A percentile compares a stretch with the other conserved stretches of the same genome.
Evolutionary conservation across 2,888 invertebrate genomes (phyloP).

Genomic region (Rhyacophila evoluta): DNA sequence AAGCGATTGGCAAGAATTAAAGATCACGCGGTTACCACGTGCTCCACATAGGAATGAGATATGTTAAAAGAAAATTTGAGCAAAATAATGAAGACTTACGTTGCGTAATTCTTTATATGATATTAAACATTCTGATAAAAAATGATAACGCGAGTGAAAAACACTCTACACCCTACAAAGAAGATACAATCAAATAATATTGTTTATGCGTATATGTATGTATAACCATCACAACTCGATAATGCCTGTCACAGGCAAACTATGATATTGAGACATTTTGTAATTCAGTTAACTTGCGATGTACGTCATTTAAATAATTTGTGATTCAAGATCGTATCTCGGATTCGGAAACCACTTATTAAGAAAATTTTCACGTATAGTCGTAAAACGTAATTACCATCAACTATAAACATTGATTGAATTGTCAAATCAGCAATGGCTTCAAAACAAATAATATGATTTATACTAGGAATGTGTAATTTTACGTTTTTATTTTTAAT

Average conservation of each 20-base stretch:
- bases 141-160: no score
- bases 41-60: no score
- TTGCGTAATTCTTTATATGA: no score
- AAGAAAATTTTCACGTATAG: slow-evolving; percentile 8
- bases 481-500: background rate
- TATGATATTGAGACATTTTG: background rate
- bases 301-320: background rate
- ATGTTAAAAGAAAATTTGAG: no score
- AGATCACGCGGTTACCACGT: no score
- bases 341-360: background rate
- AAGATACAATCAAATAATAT: no score
- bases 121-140: no score
- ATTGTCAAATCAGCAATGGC: background rate
- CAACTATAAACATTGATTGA: background rate
- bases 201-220: no score
- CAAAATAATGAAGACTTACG: no score
- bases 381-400: slow-evolving; percentile 8
- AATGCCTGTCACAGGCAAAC: background rate
- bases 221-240: no score
- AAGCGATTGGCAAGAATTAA: no score
- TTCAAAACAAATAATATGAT: background rate
- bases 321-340: slow-evolving; percentile 7
- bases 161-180: no score
- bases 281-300: background rate
- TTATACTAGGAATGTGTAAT: background rate